A percentile compares a stretch with the other conserved stretches of the same genome.
These are phyloP conservation scores for Podilymbus podiceps DNA, from an alignment of 2,113 vertebrate genomes.

Conservation along the genomic window DNA sequence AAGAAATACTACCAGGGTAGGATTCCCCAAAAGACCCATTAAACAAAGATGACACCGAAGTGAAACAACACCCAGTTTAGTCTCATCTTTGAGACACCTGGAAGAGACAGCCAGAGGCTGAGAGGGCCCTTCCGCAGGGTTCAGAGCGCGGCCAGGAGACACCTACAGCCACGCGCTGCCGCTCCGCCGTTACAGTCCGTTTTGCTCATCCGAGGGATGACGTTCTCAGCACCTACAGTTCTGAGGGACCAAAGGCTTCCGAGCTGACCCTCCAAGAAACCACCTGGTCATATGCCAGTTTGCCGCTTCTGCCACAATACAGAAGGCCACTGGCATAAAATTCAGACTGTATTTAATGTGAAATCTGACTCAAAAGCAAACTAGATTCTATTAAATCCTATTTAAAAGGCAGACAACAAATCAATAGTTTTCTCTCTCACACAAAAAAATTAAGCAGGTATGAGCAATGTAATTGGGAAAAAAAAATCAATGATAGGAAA, in stretches of 20 bases:
- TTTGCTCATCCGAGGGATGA: background rate
- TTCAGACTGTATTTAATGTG: background rate
- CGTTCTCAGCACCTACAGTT: background rate
- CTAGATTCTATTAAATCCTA: background rate
- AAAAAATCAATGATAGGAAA: background rate
- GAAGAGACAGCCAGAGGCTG: background rate
- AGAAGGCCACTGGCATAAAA: background rate
- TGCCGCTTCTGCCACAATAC: background rate
- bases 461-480: background rate
- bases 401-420: background rate
- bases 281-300: background rate
- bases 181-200: background rate
- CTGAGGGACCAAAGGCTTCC: background rate
- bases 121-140: background rate
- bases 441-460: background rate
- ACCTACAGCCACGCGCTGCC: rapidly evolving
- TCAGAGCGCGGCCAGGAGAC: background rate
- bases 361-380: background rate
- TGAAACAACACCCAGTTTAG: background rate
- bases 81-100: background rate
- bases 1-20: background rate
- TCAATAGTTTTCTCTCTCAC: background rate
- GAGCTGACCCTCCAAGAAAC: background rate
- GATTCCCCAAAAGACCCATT: background rate
- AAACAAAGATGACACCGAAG: background rate